These are phyloP conservation scores for Euplagia quadripunctaria DNA, from an alignment of 2,888 invertebrate species.

Conservation along the genomic window DNA sequence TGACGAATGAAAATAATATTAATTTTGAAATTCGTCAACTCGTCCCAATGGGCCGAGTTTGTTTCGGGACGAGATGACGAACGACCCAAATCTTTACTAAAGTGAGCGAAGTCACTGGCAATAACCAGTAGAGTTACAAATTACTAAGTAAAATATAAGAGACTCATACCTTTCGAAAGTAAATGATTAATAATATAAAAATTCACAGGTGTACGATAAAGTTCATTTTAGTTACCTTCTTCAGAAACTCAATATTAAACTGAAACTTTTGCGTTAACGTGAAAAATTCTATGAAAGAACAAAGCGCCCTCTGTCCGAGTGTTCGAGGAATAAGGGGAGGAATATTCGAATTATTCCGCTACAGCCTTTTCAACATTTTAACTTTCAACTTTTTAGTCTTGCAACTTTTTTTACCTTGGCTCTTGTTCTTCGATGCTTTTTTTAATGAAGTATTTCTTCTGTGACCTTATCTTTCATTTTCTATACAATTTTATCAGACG, in stretches of 20 bases:
- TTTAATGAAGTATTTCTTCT: neutral
- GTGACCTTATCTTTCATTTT: neutral
- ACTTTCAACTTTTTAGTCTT: constrained; percentile 13
- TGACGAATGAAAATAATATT: no score
- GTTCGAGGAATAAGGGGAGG: constrained; percentile 44
- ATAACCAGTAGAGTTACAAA: neutral
- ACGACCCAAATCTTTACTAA: no score
- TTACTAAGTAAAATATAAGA: neutral
- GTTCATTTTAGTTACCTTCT: constrained; percentile 40
- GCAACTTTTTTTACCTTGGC: constrained; percentile 11
- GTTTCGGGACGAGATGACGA: no score
- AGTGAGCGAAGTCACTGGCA: neutral
- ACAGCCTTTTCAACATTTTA: constrained; percentile 52
- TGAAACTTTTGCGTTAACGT: constrained; percentile 50
- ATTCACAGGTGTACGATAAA: constrained; percentile 54
- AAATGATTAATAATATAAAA: constrained; percentile 38
- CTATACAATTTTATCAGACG: no score
- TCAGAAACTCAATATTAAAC: constrained; percentile 68
- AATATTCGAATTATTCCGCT: constrained; percentile 73
- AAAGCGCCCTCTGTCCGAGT: constrained; percentile 67
- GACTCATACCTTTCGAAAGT: neutral
- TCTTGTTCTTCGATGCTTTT: constrained; percentile 12
- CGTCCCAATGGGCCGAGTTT: no score
- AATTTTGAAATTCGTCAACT: no score
- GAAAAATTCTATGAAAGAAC: constrained; percentile 72